Evolutionary conservation across 2,888 invertebrate species (phyloP), one percentile per base, ranked within the genome.

Genomic region (Choreutis nemorana): DNA sequence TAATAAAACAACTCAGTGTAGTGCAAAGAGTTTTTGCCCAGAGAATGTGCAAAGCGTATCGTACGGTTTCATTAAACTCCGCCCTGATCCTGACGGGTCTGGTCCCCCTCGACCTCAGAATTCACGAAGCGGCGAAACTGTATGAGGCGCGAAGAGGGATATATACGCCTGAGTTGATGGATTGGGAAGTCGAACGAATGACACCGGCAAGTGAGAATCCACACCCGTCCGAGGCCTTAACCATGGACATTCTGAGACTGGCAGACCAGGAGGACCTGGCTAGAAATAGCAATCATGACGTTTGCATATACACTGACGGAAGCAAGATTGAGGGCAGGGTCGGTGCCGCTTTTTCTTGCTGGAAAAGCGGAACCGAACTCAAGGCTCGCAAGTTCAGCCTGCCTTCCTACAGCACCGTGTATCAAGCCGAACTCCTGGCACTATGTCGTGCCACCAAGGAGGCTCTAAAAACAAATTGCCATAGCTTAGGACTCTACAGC

Each of bases 51-150:
- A 32, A 28, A 25, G 35, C 34, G 2, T 32, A 41, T 23, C 23
- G 37, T 1, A 42, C 40, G 2, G 34, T 36, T 4, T 41, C 42
- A 0, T 29, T 41, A 2, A 33, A 21, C 8, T 29, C 42, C 4
- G 35, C 42, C 5, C 23, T 40, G 1, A 16, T 32, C 1, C 23
- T 45, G 15, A 21, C 43, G 2, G 40, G 42, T 3, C 6, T 43
- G 1, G 33, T 44, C 2, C 39, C 42, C 1, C 28, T 44, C 1
- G 42, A 46, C 31, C 27, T 44, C 1, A 27, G 42, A 14, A 26
- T 44, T 1, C 22, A 14, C 6, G 43, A 47, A 26, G 27, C 31
- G 1, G 36, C 35, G 1, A 12, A 2, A 1, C 26, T 40, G 1
- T 40, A 31, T 9, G 10, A 26, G n/a, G 14, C 18, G 4, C 35